Evolutionary conservation across 2,888 invertebrate species (phyloP).

Genomic region (Microdon myrmicae): DNA sequence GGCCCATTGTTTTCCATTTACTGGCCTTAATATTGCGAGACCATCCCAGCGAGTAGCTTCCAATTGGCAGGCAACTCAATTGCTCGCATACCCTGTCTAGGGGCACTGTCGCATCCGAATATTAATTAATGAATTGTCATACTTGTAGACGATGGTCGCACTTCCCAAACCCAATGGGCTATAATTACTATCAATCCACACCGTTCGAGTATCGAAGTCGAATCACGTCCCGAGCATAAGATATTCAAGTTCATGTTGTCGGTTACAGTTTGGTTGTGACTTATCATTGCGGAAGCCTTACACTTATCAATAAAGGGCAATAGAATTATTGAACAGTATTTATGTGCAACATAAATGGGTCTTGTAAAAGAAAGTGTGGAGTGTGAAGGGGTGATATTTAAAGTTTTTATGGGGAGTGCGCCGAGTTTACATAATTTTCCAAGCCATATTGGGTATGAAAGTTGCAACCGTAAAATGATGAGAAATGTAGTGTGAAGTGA

Average conservation of each 20-base stretch:
- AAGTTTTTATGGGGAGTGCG: too few relatives aligned
- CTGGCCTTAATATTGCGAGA: conserved; percentile 23
- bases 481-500: too few relatives aligned
- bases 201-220: conserved; percentile 18
- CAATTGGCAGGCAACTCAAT: conserved; percentile 44
- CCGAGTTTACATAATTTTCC: too few relatives aligned
- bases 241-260: conserved; percentile 48
- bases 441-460: too few relatives aligned
- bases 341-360: too few relatives aligned
- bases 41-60: conserved; percentile 7
- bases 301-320: too few relatives aligned
- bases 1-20: conserved; percentile 29
- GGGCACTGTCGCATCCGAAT: conserved; percentile 22
- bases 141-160: conserved; percentile 36
- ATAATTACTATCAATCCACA: not conserved
- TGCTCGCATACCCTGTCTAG: conserved; percentile 18
- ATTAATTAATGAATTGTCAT: conserved; percentile 43
- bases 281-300: too few relatives aligned
- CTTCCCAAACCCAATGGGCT: conserved; percentile 42
- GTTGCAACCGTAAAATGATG: too few relatives aligned
- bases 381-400: too few relatives aligned
- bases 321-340: too few relatives aligned
- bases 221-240: conserved; percentile 41
- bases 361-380: too few relatives aligned
- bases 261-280: too few relatives aligned